Conservation (phyloP, 2,797 vertebrate species). For the Eulemur albifrons region DNA sequence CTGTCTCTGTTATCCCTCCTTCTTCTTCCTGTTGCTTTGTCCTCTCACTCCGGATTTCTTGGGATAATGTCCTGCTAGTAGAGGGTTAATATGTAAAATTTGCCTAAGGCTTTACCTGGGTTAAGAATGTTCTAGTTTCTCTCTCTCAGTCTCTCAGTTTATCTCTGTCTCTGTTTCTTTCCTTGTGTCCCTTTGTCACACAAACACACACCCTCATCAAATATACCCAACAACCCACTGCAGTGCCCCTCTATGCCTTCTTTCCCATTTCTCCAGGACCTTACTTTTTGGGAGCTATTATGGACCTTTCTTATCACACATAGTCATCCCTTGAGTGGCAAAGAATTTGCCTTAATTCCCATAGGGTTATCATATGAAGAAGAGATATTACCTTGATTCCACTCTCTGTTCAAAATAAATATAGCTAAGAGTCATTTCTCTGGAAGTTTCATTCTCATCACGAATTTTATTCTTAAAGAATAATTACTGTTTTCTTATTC, state of each 20-base stretch:
- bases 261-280: neutral
- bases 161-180: neutral
- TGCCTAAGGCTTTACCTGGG: neutral
- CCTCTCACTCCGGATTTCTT: neutral
- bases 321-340: neutral
- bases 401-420: neutral
- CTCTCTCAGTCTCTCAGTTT: neutral
- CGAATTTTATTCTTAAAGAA: neutral
- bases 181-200: no score
- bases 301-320: neutral
- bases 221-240: neutral
- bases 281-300: neutral
- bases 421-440: neutral
- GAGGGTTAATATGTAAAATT: neutral
- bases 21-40: neutral
- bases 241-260: no score
- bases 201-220: neutral
- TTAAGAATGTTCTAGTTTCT: neutral
- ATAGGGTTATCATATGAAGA: neutral
- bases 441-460: neutral
- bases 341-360: neutral
- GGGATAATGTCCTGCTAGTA: neutral
- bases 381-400: neutral
- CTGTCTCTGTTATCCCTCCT: neutral
- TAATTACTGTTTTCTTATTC: neutral